Evolutionary conservation across 2,113 vertebrate species (phyloP).

Genomic region (Phasianus colchicus): DNA sequence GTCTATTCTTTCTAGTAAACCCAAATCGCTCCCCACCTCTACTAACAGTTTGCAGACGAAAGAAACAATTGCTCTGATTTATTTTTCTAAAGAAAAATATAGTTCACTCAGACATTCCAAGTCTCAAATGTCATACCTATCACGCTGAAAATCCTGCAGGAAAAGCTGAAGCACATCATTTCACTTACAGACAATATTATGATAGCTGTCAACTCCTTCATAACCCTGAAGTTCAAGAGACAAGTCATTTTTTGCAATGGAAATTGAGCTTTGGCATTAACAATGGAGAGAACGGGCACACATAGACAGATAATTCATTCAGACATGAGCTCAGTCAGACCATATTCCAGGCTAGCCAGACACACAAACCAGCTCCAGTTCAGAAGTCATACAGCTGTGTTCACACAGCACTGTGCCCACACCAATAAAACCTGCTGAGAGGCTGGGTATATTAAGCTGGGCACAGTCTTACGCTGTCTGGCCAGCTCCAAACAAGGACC

Average conservation of each 20-base stretch:
- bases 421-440: constrained; percentile 36
- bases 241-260: not conserved
- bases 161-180: not conserved
- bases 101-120: constrained; percentile 16
- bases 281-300: constrained; percentile 41
- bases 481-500: constrained; percentile 17
- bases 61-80: not conserved
- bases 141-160: not conserved
- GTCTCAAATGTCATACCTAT: not conserved
- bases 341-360: constrained; percentile 29
- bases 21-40: not conserved
- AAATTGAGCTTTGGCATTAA: constrained; percentile 43
- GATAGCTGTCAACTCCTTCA: constrained; percentile 9
- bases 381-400: not conserved
- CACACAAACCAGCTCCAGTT: constrained; percentile 21
- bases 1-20: not conserved
- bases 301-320: constrained; percentile 23
- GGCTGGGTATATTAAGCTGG: not conserved
- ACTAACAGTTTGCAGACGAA: not conserved
- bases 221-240: not conserved
- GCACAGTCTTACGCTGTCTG: constrained; percentile 44
- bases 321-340: constrained; percentile 66
- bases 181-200: not conserved
- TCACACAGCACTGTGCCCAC: constrained; percentile 39
- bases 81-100: not conserved